Evolutionary conservation across 2,797 vertebrate species (phyloP), one percentile per base, ranked within the genome.

Genomic region (Champsocephalus gunnari): DNA sequence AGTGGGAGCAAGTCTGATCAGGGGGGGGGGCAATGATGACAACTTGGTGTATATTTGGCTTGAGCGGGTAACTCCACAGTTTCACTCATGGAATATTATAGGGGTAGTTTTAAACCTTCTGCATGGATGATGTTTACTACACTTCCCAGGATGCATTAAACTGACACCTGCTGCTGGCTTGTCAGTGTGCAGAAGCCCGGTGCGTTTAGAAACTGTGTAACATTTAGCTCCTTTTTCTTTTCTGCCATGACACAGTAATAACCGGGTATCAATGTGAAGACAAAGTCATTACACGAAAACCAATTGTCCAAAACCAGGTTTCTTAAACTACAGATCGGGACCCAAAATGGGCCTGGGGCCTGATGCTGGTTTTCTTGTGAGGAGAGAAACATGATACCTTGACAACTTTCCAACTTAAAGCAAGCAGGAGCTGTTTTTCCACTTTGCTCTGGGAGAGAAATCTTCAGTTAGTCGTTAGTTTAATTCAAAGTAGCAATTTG

Each of bases 251-350:
- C 85, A 67, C 56, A 68, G 50, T 84, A 86, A 92, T 75, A 76
- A 84, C 54, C n/a, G 14, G 50, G 64, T 66, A 51, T 81, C 71
- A 61, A 62, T 28, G 14, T 4, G 59, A 75, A 80, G 57, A 81
- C 80, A 83, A 80, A 75, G 56, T 78, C 77, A 83, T 90, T 81
- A 87, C 85, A 77, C 41, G 12, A 6, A 86, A 77, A 85, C 77
- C 73, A 81, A 79, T 49, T 76, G 79, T 59, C 70, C 69, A 65
- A 38, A 61, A 74, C 47, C 54, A 53, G 70, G 62, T 75, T 75
- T 62, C 55, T 66, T n/a, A 49, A 73, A 72, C 63, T 57, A 9
- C 10, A 8, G 69, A 51, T 77, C 50, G 24, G 63, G 68, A 68
- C 13, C 21, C 38, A 69, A 19, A 65, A 53, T 47, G 54, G 63